Evolutionary conservation across 1,140 invertebrate genomes (phyloP), one percentile per base, ranked within the genome.

Genomic region (Mactra quadrangularis): DNA sequence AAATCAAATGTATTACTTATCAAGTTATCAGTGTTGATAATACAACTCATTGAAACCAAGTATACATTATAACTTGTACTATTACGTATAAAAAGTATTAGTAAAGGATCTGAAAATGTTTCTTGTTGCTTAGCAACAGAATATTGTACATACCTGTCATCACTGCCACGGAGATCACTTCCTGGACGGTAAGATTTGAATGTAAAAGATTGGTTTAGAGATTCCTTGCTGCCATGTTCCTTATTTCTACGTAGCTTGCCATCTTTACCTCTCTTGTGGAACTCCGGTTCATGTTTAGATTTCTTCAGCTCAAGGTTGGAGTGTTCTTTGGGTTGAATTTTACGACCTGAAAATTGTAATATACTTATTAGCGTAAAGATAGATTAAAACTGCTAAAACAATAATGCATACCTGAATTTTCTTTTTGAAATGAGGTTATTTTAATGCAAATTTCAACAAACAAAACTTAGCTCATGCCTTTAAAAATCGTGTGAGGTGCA

Each of bases 211-310:
- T 70, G 64, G 29, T 57, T 79, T 3, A 79, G 33, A 7, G 76
- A 79, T 45, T 79, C 76, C n/a, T 79, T 79, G 64, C 76, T 79
- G 52, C 50, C 76, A 19, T 59, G 41, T 9, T 79, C 76, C 33
- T 59, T 68, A 15, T 17, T 52, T 33, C 25, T 66, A 0, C 60
- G 59, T 13, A 64, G n/a, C 33, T 29, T 29, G 13, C 41, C 45
- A 9, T 70, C 62, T 52, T 79, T 79, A 15, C 35, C 25, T 9
- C 74, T 29, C 15, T 35, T 31, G 6, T n/a, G 19, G 7, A 29
- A 22, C 9, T 41, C 64, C 52, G 62, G 50, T n/a, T 47, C 50
- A 3, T 31, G 29, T 0, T 57, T 79, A 3, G 62, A 70, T 38
- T 41, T 68, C 31, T 79, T 79, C 50, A 60, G 50, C 0, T 79